phyloP scores from a whole-genome alignment of 1,140 invertebrate species.

The Callitettix versicolor region DNA sequence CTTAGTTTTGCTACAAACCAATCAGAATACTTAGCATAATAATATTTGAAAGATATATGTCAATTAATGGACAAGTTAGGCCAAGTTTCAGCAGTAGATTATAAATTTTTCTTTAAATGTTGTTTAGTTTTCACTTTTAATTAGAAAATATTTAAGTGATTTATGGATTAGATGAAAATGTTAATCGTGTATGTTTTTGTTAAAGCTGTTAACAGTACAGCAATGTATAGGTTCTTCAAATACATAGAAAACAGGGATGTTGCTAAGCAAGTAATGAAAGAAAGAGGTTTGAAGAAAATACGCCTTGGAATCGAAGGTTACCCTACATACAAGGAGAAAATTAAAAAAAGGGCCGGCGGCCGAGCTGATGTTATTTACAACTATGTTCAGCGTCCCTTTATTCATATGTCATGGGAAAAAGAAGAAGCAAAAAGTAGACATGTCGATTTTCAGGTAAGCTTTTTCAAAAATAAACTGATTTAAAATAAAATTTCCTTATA shows the following conservation, averaged over 20 bases:
- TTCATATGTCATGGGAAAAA: slow-evolving; percentile 99
- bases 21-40: no score
- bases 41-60: no score
- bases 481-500: no score
- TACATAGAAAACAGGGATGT: slow-evolving; percentile 99
- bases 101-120: no score
- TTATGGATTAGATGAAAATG: no score
- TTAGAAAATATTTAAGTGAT: no score
- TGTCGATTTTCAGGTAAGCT: slow-evolving; percentile 77
- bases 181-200: slow-evolving; percentile 23
- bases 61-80: no score
- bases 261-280: slow-evolving; percentile 97
- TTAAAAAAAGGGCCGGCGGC: slow-evolving; percentile 81
- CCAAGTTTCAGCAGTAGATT: no score
- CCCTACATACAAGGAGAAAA: slow-evolving; percentile 98
- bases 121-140: no score
- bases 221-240: slow-evolving; percentile 96
- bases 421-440: slow-evolving; percentile 98
- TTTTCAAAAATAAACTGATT: no score
- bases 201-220: slow-evolving; percentile 73
- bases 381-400: slow-evolving; percentile 98
- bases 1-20: no score
- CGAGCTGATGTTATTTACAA: slow-evolving; percentile 93
- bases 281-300: slow-evolving; percentile 96
- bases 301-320: slow-evolving; percentile 98